These are phyloP conservation scores for Tragelaphus buxtoni DNA, from an alignment of 2,113 vertebrate genomes.

Conservation along the genomic window DNA sequence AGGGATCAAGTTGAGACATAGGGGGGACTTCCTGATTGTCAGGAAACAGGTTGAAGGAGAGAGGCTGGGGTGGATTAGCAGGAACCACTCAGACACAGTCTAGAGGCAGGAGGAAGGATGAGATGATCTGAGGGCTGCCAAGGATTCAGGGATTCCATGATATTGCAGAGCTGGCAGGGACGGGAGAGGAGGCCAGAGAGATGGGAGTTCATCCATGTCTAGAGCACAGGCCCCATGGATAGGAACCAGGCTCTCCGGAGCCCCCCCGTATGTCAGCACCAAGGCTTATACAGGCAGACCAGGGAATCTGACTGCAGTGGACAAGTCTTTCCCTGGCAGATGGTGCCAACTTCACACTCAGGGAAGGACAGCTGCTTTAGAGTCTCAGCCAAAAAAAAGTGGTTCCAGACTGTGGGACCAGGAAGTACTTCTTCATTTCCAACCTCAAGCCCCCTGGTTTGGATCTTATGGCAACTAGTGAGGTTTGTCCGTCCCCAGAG, in stretches of 20 bases:
- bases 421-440: neutral
- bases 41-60: neutral
- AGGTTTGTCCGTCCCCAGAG: neutral
- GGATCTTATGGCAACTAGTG: neutral
- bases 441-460: neutral
- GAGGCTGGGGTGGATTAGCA: neutral
- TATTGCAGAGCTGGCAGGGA: neutral
- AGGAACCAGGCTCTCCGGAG: neutral
- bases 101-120: neutral
- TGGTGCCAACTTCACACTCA: neutral
- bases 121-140: neutral
- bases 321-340: neutral
- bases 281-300: neutral
- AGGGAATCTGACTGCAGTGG: neutral
- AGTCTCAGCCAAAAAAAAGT: neutral
- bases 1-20: neutral
- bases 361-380: neutral
- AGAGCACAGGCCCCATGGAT: neutral
- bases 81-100: neutral
- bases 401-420: neutral
- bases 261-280: neutral
- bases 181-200: neutral
- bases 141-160: neutral
- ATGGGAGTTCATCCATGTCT: neutral
- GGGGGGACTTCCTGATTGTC: neutral